Percentiles rank a stretch among this genome's conserved stretches.
These are phyloP conservation scores for Lasioglossum pauxillum DNA, from an alignment of 2,888 invertebrate genomes.

Conservation along the genomic window DNA sequence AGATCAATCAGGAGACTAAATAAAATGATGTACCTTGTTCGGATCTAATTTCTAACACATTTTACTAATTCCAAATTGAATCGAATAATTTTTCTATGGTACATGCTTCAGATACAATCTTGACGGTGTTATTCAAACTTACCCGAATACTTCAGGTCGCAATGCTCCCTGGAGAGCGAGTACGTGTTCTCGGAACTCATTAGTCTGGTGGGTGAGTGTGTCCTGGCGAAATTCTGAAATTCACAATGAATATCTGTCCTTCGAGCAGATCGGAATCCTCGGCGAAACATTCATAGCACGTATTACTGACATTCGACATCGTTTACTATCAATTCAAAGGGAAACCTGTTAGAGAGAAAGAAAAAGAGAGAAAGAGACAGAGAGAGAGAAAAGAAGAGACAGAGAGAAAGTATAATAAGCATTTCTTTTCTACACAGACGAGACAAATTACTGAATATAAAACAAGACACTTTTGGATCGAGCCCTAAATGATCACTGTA, in stretches of 20 bases:
- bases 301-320: slow-evolving; percentile 21
- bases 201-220: slow-evolving; percentile 83
- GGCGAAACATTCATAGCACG: not conserved
- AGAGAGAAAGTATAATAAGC: slow-evolving; percentile 12
- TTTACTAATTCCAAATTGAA: not conserved
- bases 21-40: not conserved
- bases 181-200: slow-evolving; percentile 84
- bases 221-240: slow-evolving; percentile 83
- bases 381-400: not conserved
- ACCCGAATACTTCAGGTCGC: slow-evolving; percentile 83
- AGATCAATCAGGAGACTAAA: not conserved
- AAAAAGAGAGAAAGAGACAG: not conserved
- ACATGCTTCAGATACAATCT: slow-evolving; percentile 23
- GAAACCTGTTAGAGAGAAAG: slow-evolving; percentile 19
- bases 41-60: not conserved
- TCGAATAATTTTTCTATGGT: not conserved
- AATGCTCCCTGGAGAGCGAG: slow-evolving; percentile 82
- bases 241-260: slow-evolving; percentile 54
- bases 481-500: not conserved
- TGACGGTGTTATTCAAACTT: slow-evolving; percentile 60
- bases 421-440: not conserved
- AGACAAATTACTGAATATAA: not conserved
- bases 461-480: not conserved
- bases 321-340: slow-evolving; percentile 1
- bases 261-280: not conserved